Evolutionary conservation across 2,113 vertebrate species (phyloP), one percentile per base, ranked within the genome.

Genomic region (Etheostoma spectabile): DNA sequence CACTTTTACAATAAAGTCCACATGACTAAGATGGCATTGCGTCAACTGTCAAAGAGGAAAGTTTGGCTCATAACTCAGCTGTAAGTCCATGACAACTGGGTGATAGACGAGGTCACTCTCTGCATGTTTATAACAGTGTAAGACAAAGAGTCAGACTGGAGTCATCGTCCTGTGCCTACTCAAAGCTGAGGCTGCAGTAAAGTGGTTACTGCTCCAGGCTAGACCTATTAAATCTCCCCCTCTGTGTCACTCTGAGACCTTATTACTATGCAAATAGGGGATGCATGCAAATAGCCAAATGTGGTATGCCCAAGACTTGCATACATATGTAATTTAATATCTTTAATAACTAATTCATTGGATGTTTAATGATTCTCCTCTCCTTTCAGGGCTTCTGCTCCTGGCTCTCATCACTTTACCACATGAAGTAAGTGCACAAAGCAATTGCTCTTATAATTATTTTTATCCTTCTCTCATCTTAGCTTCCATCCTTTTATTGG

Each of bases 361-460:
- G 35, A 63, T 80, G 56, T 80, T 91, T 86, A 87, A 78, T 87
- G 74, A 77, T 74, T 86, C 82, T 86, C 46, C 51, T 88, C 81
- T 80, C 78, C 65, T 48, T 65, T 91, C 93, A 99, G 98, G 97
- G 98, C 77, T 98, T 98, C 94, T 99, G 96, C 90, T 96, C 98
- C 59, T 99, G 98, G 98, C 95, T 99, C 56, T 90, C 96, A 88
- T 97, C 97, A 73, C 96, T 97, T 91, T 95, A 97, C 93, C 95
- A 96, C 87, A 99, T 99, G 97, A 99, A 97, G 98, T 99, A 96
- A 98, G 98, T 97, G 71, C 71, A 80, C 68, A 71, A 76, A 83
- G 83, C 61, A 80, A 46, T 51, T 70, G 55, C 59, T 74, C 53
- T 66, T 72, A 35, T 84, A 77, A 90, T 89, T 78, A 82, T 81